phyloP scores from a whole-genome alignment of 2,797 vertebrate genomes.

The Agapornis canus region DNA sequence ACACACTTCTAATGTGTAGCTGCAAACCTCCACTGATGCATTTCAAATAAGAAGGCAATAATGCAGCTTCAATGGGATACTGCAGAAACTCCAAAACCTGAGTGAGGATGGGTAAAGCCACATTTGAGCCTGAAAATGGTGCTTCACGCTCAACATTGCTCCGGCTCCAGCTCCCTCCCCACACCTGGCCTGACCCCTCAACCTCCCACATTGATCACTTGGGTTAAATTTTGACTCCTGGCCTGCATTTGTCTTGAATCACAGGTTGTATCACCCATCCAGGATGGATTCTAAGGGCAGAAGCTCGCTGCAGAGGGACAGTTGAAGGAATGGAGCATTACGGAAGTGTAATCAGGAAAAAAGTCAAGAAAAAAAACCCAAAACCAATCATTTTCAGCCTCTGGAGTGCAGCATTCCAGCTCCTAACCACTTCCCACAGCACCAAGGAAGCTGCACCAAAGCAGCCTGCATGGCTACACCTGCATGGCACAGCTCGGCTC shows the following conservation, averaged over 20 bases:
- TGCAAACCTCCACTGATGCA: accelerated
- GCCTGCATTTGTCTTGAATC: neutral
- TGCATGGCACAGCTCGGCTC: accelerated
- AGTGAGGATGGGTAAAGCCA: accelerated
- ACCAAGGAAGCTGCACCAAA: neutral
- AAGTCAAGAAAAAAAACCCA: accelerated
- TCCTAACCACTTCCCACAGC: neutral
- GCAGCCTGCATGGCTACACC: neutral
- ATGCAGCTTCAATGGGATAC: accelerated
- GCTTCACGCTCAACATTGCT: neutral
- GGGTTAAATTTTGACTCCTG: neutral
- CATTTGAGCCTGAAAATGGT: neutral
- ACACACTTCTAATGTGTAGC: neutral
- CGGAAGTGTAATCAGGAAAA: neutral
- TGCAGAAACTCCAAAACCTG: neutral
- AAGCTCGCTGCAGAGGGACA: neutral
- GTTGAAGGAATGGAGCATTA: neutral
- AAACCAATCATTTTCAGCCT: neutral
- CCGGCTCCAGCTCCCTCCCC: neutral
- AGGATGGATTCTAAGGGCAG: neutral
- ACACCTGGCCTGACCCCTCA: accelerated
- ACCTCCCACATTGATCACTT: neutral
- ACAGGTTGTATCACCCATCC: neutral
- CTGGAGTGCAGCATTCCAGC: neutral
- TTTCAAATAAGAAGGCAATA: neutral